Evolutionary conservation across 2,888 invertebrate species (phyloP).

Genomic region (Leptopilina syphax): DNA sequence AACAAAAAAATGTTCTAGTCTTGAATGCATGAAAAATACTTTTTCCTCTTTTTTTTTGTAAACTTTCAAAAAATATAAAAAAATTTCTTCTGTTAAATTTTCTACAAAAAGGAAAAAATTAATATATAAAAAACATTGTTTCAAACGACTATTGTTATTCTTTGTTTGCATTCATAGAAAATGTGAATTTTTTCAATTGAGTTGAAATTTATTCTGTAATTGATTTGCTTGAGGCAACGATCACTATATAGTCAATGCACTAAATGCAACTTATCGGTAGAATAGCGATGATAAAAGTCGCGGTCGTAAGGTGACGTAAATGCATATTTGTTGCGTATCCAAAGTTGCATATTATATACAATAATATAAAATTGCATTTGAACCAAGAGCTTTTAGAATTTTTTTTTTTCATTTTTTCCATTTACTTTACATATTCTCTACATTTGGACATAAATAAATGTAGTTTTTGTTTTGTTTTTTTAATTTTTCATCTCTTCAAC

Average conservation of each 20-base stretch:
- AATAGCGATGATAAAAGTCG: neutral
- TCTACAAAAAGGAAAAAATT: too few species aligned
- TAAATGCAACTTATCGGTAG: constrained; percentile 7
- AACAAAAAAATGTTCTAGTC: too few species aligned
- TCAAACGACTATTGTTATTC: neutral
- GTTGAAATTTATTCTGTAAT: neutral
- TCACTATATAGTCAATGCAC: neutral
- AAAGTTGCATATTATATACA: neutral
- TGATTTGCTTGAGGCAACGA: neutral
- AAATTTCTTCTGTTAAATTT: too few species aligned
- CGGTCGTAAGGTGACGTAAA: constrained; percentile 14
- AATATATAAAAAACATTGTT: too few species aligned
- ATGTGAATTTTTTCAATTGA: neutral
- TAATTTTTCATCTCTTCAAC: neutral
- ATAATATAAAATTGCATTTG: neutral
- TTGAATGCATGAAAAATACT: too few species aligned
- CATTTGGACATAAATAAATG: constrained; percentile 5
- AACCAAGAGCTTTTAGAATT: too few species aligned
- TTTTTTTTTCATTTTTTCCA: neutral
- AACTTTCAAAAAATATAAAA: too few species aligned
- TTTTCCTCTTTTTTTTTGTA: too few species aligned
- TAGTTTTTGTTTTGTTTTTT: neutral
- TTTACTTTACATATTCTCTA: neutral
- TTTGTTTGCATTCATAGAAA: too few species aligned
- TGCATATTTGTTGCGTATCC: constrained; percentile 5